Evolutionary conservation across 2,113 vertebrate genomes (phyloP).

Genomic region (Pseudorhombus dupliciocellatus): DNA sequence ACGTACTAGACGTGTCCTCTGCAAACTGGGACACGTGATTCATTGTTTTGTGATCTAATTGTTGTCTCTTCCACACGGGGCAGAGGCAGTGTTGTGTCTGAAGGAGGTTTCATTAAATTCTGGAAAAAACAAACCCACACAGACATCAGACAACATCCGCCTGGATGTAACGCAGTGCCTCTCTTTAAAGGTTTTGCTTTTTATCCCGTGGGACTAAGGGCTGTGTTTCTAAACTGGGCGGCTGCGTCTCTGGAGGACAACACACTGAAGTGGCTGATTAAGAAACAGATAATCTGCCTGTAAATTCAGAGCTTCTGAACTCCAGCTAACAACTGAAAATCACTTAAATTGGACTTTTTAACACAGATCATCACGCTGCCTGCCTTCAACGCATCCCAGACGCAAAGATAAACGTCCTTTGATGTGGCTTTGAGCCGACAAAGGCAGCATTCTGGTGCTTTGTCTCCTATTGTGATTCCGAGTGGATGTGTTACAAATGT

Average conservation of each 20-base stretch:
- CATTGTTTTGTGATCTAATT: slow-evolving; percentile 15
- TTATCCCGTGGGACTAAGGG: too few species aligned
- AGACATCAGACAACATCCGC: not conserved
- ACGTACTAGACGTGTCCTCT: not conserved
- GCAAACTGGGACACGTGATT: slow-evolving; percentile 1
- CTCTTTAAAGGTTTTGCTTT: too few species aligned
- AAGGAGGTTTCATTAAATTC: not conserved
- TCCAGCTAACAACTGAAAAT: not conserved
- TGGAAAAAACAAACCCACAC: not conserved
- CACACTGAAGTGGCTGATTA: too few species aligned
- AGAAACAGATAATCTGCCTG: too few species aligned
- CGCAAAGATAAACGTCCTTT: slow-evolving; percentile 9
- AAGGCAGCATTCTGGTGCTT: slow-evolving; percentile 27
- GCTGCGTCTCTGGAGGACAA: too few species aligned
- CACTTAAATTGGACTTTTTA: not conserved
- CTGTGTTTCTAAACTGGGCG: too few species aligned
- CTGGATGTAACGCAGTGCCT: not conserved
- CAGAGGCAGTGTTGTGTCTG: not conserved
- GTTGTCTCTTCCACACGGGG: slow-evolving; percentile 12
- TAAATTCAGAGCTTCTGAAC: not conserved
- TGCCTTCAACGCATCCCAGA: not conserved
- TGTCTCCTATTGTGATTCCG: slow-evolving; percentile 23
- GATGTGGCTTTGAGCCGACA: slow-evolving; percentile 21
- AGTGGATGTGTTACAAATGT: slow-evolving; percentile 23
- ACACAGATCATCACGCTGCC: too few species aligned